These are phyloP conservation scores for Maccullochella peelii DNA, from an alignment of 2,113 vertebrate genomes.

Conservation along the genomic window DNA sequence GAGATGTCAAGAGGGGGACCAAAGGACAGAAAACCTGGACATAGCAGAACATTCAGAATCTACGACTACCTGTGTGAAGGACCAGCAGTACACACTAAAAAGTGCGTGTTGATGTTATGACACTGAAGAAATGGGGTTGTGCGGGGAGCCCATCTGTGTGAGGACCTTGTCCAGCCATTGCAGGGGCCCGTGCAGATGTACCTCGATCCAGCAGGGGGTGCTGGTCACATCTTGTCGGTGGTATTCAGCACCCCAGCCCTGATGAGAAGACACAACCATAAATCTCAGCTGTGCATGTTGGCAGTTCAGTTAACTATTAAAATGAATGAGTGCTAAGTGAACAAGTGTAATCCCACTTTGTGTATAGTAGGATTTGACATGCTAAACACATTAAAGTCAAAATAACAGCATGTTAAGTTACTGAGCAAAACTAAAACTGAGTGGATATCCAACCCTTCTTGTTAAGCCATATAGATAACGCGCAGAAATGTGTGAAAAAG, in stretches of 20 bases:
- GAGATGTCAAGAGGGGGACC: background rate
- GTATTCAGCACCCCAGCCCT: slow-evolving; percentile 99
- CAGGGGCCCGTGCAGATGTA: slow-evolving; percentile 96
- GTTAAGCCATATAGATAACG: background rate
- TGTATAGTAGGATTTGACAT: slow-evolving; percentile 30
- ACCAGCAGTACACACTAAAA: background rate
- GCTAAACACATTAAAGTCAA: slow-evolving; percentile 26
- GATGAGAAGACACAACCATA: slow-evolving; percentile 64
- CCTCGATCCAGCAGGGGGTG: slow-evolving; percentile 99
- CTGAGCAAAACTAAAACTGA: slow-evolving; percentile 33
- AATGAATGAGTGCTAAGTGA: slow-evolving; percentile 13
- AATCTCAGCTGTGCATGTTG: slow-evolving; percentile 10
- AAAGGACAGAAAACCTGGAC: slow-evolving; percentile 21
- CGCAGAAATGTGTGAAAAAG: background rate
- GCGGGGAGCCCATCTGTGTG: slow-evolving; percentile 98
- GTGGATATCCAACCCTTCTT: slow-evolving; percentile 2
- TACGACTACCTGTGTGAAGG: slow-evolving; percentile 59
- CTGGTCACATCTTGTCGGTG: slow-evolving; percentile 98
- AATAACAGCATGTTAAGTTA: slow-evolving; percentile 52
- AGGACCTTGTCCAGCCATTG: slow-evolving; percentile 99
- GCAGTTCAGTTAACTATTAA: background rate
- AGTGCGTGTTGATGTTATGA: slow-evolving; percentile 84
- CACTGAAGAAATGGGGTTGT: slow-evolving; percentile 97
- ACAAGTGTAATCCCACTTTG: slow-evolving; percentile 1
- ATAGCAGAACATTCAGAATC: slow-evolving; percentile 52